A percentile compares a stretch with the other conserved stretches of the same genome.
These are phyloP conservation scores for Cardiocondyla obscurior DNA, from an alignment of 1,140 invertebrate genomes.

Conservation along the genomic window DNA sequence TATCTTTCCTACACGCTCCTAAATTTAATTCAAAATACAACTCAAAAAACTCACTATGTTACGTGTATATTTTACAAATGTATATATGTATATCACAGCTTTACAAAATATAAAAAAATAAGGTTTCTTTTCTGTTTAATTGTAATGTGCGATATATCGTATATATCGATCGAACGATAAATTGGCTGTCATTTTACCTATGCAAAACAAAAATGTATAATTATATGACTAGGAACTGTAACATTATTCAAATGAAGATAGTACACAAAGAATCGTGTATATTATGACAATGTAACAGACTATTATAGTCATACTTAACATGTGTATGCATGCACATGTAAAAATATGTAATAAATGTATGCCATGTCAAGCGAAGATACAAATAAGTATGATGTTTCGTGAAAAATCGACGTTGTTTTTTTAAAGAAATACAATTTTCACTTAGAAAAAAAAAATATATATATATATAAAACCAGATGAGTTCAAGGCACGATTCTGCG, in stretches of 20 bases:
- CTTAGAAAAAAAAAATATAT: background rate
- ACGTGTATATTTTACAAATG: background rate
- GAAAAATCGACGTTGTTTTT: background rate
- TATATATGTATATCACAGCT: background rate
- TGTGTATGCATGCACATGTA: background rate
- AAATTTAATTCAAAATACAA: background rate
- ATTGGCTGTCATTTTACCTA: conserved; percentile 38
- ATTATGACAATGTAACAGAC: background rate
- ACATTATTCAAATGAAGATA: conserved; percentile 3
- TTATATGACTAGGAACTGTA: conserved; percentile 59
- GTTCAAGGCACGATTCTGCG: conserved; percentile 53
- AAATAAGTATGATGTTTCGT: background rate
- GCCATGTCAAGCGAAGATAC: background rate
- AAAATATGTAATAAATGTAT: background rate
- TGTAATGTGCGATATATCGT: background rate
- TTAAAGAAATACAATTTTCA: background rate
- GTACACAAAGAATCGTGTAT: background rate
- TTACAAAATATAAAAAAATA: conserved; percentile 13
- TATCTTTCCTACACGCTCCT: background rate
- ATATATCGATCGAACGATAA: conserved; percentile 34
- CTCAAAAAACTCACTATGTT: conserved; percentile 27
- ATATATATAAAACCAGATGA: background rate
- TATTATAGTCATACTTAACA: background rate
- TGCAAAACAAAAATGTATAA: conserved; percentile 42
- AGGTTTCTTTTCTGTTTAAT: background rate